Base-by-base conservation (phyloP, 2,888 invertebrate genomes). In the Galerucella pusilla region DNA sequence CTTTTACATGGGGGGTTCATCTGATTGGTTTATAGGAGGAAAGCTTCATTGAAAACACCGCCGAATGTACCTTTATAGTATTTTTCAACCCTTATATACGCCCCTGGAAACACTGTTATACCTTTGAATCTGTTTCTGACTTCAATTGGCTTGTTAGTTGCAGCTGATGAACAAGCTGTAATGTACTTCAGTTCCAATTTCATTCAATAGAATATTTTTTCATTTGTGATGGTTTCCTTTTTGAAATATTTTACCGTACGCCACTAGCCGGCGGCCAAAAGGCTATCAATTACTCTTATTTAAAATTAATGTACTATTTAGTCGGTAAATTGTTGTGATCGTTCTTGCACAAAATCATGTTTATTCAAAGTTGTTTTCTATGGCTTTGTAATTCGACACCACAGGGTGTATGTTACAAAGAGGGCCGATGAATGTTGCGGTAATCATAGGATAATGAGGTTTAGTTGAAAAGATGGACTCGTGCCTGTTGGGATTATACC, bases 341-440 rank as follows among this genome's bases (percentile, higher is more conserved):
- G 12, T 57, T 69, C 73, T 75, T 73, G 69, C 75, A 73, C 73
- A 73, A 75, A 75, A 73, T 68, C 75, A 63, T 57, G 70, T 71
- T 73, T 73, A 69, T 75, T 74, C 65, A 65, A 71, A 57, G 71
- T 59, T 73, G 66, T 69, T 70, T 70, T 69, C 73, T 70, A 76
- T 49, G 59, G 72, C 45, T 35, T 69, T 74, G 76, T 76, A 76
- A 76, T 76, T 68, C 46, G 76, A 76, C 76, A 74, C 76, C 72
- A 57, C 74, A 42, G 74, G 74, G 76, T 76, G 74, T 76, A 74
- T 11, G 61, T 76, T 76, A 71, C 76, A 76, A 76, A 76, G 74
- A 61, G 74, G 49, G 46, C 74, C 76, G 76, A 49, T 65, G 14
- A n/a, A 57, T 16, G 35, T 63, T 63, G 28, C 16, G 46, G 28